Evolutionary conservation across 2,888 invertebrate species (phyloP), one percentile per base, ranked within the genome.

Genomic region (Glyphotaelius pellucidus): DNA sequence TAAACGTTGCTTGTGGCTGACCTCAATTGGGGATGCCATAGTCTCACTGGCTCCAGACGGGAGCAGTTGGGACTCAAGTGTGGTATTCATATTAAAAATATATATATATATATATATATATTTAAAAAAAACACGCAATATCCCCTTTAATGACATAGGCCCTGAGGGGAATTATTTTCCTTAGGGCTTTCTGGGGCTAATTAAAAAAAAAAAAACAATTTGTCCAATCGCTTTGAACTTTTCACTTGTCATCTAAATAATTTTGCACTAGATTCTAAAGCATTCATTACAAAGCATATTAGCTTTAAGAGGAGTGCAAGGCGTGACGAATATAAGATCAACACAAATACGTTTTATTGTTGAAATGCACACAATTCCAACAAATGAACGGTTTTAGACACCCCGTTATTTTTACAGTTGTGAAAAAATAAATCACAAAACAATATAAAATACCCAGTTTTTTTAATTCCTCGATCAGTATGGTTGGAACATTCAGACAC

Each of bases 381-480:
- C 25, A 67, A 67, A 67, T 67, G 5, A 67, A 19, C 19, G 52
- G 52, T 67, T 19, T 67, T 67, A 25, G 1, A 25, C 52, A 67
- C 5, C 52, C 52, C 52, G 52, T 67, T 67, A 67, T 67, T 25
- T 67, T 67, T 19, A 67, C 52, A 19, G 52, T 67, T 67, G 19
- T 67, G 52, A 67, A 67, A 67, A 67, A 67, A 25, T 25, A 25
- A 67, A 19, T 67, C 25, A 67, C 5, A 1, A 52, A 67, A 47
- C n/a, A n/a, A 80, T 91, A 92, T 92, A 92, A 90, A 92, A 80
- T 12, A 30, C 30, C 31, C 47, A 15, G 25, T 25, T n/a, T 30
- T 38, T 30, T 38, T 79, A 19, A 15, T n/a, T 25, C 47, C 32
- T 52, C 30, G 30, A 52, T 86, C 92, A 92, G 92, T 92, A 91